These are phyloP conservation scores for Xiphorhynchus elegans DNA, from an alignment of 2,113 vertebrate genomes.

Conservation along the genomic window DNA sequence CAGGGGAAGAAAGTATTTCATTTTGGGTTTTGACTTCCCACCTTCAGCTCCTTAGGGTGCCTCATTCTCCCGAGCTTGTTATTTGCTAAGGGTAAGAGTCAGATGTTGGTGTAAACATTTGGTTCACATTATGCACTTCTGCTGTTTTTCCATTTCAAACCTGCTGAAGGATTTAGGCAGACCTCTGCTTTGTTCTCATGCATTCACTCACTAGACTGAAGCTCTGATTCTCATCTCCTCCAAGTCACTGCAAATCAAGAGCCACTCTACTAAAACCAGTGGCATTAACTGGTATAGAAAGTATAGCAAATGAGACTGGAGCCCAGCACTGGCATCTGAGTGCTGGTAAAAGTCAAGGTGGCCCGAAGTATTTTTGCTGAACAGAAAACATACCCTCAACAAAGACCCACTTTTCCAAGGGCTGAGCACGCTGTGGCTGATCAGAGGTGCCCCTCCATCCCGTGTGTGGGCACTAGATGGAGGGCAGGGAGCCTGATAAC, in stretches of 20 bases:
- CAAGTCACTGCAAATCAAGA: background rate
- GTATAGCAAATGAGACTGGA: background rate
- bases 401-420: background rate
- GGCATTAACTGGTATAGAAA: background rate
- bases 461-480: fast-evolving
- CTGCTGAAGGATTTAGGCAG: background rate
- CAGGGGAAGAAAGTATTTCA: background rate
- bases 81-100: background rate
- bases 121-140: slow-evolving; percentile 11
- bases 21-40: background rate
- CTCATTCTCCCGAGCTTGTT: background rate
- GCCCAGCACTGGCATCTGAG: background rate
- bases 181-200: background rate
- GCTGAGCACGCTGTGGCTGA: background rate
- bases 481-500: background rate
- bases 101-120: background rate
- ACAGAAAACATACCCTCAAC: background rate
- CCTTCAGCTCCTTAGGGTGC: background rate
- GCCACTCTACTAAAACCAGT: background rate
- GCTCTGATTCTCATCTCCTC: slow-evolving; percentile 41
- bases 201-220: background rate
- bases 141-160: background rate
- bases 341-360: background rate
- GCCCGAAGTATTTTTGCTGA: background rate
- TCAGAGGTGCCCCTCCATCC: background rate